Conservation (phyloP, 2,797 vertebrate species). For the Thripadectes ignobilis region DNA sequence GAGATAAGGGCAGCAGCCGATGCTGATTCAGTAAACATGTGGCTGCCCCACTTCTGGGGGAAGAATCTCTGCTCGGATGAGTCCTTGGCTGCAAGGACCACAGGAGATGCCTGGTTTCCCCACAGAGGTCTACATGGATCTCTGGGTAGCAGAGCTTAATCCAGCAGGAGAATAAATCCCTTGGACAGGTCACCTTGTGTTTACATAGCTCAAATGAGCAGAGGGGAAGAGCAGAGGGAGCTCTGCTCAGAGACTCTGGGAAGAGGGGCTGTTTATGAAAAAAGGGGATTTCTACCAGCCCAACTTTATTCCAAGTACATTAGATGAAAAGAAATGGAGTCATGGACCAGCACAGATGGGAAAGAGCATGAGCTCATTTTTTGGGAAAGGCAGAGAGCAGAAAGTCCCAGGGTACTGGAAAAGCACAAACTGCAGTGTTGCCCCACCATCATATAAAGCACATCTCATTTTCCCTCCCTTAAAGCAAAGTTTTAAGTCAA, state of each 20-base stretch:
- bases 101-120: fast-evolving
- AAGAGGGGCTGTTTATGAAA: fast-evolving
- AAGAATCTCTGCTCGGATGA: fast-evolving
- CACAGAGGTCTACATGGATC: fast-evolving
- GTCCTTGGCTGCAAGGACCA: conserved; percentile 15
- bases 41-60: not conserved
- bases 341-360: fast-evolving
- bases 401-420: not conserved
- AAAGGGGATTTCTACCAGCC: not conserved
- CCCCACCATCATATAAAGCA: not conserved
- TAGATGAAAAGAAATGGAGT: not conserved
- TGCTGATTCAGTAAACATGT: not conserved
- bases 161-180: not conserved
- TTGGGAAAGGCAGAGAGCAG: not conserved
- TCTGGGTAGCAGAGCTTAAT: not conserved
- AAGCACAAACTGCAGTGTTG: not conserved
- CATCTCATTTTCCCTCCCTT: not conserved
- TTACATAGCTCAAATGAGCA: fast-evolving
- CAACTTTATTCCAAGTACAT: not conserved
- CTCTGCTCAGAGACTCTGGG: fast-evolving
- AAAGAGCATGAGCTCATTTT: not conserved
- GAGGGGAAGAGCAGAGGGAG: not conserved
- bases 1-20: not conserved
- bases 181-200: too few species aligned
- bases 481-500: not conserved